Evolutionary conservation across 2,888 invertebrate species (phyloP).

Genomic region (Cephus rjabovi): DNA sequence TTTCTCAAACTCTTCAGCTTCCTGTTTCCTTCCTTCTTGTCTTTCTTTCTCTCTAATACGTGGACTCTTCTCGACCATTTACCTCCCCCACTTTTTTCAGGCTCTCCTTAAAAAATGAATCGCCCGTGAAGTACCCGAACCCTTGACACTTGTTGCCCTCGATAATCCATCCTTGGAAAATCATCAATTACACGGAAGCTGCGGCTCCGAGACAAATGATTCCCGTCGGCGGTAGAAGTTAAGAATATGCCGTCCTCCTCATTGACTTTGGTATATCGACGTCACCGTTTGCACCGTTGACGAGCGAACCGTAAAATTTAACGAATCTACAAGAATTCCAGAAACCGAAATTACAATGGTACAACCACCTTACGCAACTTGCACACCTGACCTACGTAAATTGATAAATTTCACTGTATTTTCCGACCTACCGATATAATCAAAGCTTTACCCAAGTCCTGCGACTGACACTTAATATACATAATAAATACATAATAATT

Average conservation of each 20-base stretch:
- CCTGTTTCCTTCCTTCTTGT: too few species aligned
- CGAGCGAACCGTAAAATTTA: neutral
- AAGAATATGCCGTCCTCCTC: neutral
- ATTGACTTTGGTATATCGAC: neutral
- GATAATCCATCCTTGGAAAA: slow-evolving; percentile 29
- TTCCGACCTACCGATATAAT: neutral
- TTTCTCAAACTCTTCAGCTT: neutral
- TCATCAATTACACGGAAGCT: slow-evolving; percentile 16
- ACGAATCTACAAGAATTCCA: neutral
- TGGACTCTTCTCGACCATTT: neutral
- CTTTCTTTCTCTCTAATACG: too few species aligned
- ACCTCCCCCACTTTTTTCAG: neutral
- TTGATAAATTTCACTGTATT: neutral
- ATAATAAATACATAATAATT: neutral
- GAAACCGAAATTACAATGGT: neutral
- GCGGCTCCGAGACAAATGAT: neutral
- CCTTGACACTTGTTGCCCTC: slow-evolving; percentile 35
- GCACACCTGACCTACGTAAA: neutral
- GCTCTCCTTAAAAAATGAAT: neutral
- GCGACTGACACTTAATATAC: neutral
- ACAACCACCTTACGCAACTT: neutral
- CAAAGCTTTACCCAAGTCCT: neutral
- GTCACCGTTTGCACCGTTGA: neutral
- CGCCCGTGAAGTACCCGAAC: slow-evolving; percentile 8
- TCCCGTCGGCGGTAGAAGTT: neutral